Evolutionary conservation across 2,113 vertebrate genomes (phyloP).

Genomic region (Leucosticte australis): DNA sequence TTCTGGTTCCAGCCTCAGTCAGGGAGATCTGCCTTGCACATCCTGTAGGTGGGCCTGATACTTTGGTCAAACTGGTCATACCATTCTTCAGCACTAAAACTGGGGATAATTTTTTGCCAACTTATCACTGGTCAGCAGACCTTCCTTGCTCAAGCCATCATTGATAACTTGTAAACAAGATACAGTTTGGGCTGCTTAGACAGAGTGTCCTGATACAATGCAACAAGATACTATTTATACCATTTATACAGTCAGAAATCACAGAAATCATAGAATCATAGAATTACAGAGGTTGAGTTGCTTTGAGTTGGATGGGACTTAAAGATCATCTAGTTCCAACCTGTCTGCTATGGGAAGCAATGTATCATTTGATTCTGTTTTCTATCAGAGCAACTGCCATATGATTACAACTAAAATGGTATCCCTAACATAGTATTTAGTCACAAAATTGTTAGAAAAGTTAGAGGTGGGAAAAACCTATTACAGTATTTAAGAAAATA

Average conservation of each 20-base stretch:
- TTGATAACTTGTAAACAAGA: not conserved
- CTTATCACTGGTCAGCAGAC: not conserved
- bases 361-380: not conserved
- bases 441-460: not conserved
- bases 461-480: not conserved
- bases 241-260: not conserved
- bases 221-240: not conserved
- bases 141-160: not conserved
- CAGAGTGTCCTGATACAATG: not conserved
- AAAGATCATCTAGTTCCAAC: not conserved
- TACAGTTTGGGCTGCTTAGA: no score
- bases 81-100: not conserved
- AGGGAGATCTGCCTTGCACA: not conserved
- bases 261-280: not conserved
- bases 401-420: not conserved
- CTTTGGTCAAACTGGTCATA: not conserved
- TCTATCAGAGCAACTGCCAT: not conserved
- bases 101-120: not conserved
- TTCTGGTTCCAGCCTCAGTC: not conserved
- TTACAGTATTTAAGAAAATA: not conserved
- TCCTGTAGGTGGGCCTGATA: not conserved
- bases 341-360: not conserved
- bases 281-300: not conserved
- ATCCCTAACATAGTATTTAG: not conserved
- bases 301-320: not conserved